Evolutionary conservation across 2,113 vertebrate genomes (phyloP), one percentile per base, ranked within the genome.

Genomic region (Lepus americanus): DNA sequence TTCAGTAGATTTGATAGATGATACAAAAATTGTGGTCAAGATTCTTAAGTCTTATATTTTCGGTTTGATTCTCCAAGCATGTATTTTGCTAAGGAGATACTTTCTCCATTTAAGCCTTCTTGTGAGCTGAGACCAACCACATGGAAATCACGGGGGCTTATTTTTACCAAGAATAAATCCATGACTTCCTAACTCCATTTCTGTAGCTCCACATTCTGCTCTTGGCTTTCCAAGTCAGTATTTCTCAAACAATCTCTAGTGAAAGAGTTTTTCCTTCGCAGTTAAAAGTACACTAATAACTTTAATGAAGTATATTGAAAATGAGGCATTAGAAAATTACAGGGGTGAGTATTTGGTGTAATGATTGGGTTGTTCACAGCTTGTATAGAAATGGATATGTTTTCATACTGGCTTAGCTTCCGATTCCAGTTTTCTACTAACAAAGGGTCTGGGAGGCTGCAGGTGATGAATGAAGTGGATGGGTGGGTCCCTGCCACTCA

Each of bases 281-380:
- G 14, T 83, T n/a, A 33, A 0, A 53, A 79, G 25, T 63, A 3
- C 31, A 66, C 3, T n/a, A 31, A 39, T 69, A 79, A 67, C 11
- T 70, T 95, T 84, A 33, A 72, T 81, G 63, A 85, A 93, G 22
- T 85, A 86, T 1, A 59, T 0, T 82, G 33, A 89, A 67, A 88
- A 85, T 67, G 29, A 90, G 73, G 84, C 84, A 51, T 29, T 89
- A 64, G 33, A 79, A 70, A 55, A 51, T 16, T 49, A 44, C 17
- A 59, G 55, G 39, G 11, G 55, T 59, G 55, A 59, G 55, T 19
- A 59, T 59, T 59, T 59, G 55, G 55, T 59, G 55, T 17, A 59
- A 59, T 59, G 55, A 59, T 59, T 59, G 13, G 14, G 13, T 17
- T 59, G 55, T 17, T 17, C 19, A 59, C 55, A 59, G 14, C 55